Conservation (phyloP, 2,113 vertebrate genomes). For the Erythrocercus mccallii region DNA sequence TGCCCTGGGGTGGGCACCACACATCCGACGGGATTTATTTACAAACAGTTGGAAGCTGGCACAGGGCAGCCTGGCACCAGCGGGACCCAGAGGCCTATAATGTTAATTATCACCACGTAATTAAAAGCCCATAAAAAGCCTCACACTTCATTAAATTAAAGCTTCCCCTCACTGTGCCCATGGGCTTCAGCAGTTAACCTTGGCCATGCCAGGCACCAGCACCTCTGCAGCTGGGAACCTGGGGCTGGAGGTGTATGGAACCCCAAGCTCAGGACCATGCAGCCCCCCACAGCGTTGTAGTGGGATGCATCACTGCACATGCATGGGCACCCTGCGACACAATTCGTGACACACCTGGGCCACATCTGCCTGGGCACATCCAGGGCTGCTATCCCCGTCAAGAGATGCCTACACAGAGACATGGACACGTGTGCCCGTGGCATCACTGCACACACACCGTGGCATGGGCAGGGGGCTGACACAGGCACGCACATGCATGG, state of each 20-base stretch:
- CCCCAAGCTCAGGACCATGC: accelerated
- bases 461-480: neutral
- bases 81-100: conserved; percentile 50
- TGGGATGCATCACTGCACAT: neutral
- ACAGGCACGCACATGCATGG: accelerated
- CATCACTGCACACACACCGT: accelerated
- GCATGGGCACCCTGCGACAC: accelerated
- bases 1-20: neutral
- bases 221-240: neutral
- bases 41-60: conserved; percentile 55
- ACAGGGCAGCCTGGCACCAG: conserved; percentile 54
- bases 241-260: accelerated
- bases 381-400: accelerated
- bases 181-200: conserved; percentile 37
- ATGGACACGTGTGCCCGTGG: accelerated
- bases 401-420: accelerated
- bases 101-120: conserved; percentile 73
- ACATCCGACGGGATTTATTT: neutral
- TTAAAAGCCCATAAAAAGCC: conserved; percentile 75
- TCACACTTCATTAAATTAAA: conserved; percentile 73
- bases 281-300: accelerated
- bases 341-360: neutral
- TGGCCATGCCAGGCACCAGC: neutral
- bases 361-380: accelerated
- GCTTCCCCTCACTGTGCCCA: conserved; percentile 1